Evolutionary conservation across 2,888 invertebrate genomes (phyloP).

Genomic region (Tenthredo notha): DNA sequence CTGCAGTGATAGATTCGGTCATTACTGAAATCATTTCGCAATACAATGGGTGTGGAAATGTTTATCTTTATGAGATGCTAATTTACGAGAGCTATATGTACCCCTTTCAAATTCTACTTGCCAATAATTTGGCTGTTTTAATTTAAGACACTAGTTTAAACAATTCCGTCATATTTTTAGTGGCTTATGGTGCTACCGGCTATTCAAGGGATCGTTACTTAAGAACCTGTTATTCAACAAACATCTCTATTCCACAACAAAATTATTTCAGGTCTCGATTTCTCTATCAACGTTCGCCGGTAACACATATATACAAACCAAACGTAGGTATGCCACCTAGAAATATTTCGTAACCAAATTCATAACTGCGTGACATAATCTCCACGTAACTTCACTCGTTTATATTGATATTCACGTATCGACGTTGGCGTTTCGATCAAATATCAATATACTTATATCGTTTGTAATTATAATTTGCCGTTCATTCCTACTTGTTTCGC

Average conservation of each 20-base stretch:
- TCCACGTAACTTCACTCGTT: not conserved
- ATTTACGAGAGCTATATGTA: not conserved
- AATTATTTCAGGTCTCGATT: conserved; percentile 39
- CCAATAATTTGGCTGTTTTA: not conserved
- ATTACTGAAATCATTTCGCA: conserved; percentile 1
- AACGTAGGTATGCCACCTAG: not conserved
- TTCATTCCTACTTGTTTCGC: not conserved
- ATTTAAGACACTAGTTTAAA: not conserved
- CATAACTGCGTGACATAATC: conserved; percentile 36
- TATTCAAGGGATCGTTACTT: not conserved
- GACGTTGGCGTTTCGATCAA: not conserved
- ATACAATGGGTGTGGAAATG: conserved; percentile 15
- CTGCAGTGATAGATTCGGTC: not conserved
- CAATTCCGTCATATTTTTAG: not conserved
- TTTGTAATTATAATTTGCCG: no score
- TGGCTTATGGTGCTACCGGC: not conserved
- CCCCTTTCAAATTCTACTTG: not conserved
- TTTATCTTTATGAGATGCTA: not conserved
- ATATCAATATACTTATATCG: not conserved
- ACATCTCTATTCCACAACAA: conserved; percentile 41
- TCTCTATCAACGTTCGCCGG: conserved; percentile 41
- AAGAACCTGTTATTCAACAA: conserved; percentile 39
- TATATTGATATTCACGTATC: not conserved
- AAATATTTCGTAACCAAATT: conserved; percentile 42
- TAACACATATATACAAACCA: not conserved